These are phyloP conservation scores for Amphiprion percula DNA, from an alignment of 2,113 vertebrate species.

Conservation along the genomic window DNA sequence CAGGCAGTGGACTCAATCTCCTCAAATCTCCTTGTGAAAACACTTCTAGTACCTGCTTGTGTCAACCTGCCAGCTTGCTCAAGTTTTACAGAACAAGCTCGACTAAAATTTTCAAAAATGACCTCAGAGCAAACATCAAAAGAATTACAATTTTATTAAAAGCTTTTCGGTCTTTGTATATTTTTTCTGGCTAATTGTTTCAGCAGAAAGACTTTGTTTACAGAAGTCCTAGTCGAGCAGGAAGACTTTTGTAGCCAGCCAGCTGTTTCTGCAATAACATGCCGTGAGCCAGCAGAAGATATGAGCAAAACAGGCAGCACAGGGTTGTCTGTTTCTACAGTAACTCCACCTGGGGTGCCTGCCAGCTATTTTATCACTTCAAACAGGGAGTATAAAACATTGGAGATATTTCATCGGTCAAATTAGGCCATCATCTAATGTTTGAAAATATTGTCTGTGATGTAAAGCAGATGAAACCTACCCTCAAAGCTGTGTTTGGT, in stretches of 20 bases:
- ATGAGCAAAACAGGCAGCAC: neutral
- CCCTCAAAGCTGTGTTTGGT: neutral
- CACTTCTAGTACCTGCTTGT: constrained; percentile 17
- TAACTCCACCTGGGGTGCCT: constrained; percentile 13
- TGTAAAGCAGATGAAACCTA: neutral
- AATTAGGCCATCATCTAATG: neutral
- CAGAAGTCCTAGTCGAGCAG: constrained; percentile 3
- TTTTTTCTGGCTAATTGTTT: constrained; percentile 13
- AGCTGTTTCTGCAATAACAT: constrained; percentile 48
- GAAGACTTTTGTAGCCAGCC: constrained; percentile 22
- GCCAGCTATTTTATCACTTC: constrained; percentile 11
- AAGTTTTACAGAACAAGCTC: constrained; percentile 10
- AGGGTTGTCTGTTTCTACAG: constrained; percentile 3
- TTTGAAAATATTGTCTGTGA: constrained; percentile 17
- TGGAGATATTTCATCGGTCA: constrained; percentile 1
- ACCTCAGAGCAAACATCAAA: neutral
- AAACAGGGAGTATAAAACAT: constrained; percentile 1
- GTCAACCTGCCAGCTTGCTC: constrained; percentile 29
- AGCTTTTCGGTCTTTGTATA: neutral
- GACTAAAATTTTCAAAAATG: neutral
- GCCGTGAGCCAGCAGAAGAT: constrained; percentile 5
- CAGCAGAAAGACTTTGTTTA: constrained; percentile 40
- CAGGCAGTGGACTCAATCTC: constrained; percentile 25
- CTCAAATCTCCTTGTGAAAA: constrained; percentile 26
- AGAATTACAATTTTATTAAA: neutral